These are phyloP conservation scores for Andrena chrysosceles DNA, from an alignment of 2,888 invertebrate genomes.

Conservation along the genomic window DNA sequence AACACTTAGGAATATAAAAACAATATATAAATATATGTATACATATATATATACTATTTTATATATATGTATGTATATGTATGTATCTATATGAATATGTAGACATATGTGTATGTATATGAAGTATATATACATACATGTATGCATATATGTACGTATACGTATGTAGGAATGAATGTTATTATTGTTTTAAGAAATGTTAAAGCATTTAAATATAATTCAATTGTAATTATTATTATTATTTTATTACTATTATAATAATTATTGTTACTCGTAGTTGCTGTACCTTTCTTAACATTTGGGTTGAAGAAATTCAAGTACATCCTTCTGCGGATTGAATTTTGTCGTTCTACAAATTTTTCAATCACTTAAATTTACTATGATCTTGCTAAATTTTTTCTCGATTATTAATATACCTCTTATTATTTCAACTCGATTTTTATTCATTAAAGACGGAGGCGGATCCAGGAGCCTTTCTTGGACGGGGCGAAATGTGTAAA, in stretches of 20 bases:
- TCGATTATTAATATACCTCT: not conserved
- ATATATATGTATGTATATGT: constrained; percentile 10
- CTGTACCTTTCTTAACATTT: constrained; percentile 20
- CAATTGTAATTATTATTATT: constrained; percentile 68
- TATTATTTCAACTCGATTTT: not conserved
- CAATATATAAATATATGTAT: constrained; percentile 29
- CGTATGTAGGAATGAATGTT: constrained; percentile 66
- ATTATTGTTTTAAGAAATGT: constrained; percentile 70
- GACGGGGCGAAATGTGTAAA: too few relatives aligned
- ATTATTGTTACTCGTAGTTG: constrained; percentile 40
- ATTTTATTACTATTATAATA: constrained; percentile 54
- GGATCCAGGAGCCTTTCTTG: too few relatives aligned
- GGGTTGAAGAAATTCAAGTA: not conserved
- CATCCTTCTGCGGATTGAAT: not conserved
- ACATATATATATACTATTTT: constrained; percentile 2
- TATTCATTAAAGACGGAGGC: not conserved
- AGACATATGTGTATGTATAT: constrained; percentile 36
- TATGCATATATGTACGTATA: constrained; percentile 52
- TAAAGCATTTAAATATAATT: constrained; percentile 74
- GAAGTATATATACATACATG: constrained; percentile 32
- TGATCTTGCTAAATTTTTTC: not conserved
- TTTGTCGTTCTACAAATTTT: not conserved
- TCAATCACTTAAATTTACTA: not conserved
- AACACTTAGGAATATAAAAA: constrained; percentile 40
- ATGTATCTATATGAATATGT: constrained; percentile 22